phyloP scores from a whole-genome alignment of 2,888 invertebrate genomes.

The Cheilosia grossa region DNA sequence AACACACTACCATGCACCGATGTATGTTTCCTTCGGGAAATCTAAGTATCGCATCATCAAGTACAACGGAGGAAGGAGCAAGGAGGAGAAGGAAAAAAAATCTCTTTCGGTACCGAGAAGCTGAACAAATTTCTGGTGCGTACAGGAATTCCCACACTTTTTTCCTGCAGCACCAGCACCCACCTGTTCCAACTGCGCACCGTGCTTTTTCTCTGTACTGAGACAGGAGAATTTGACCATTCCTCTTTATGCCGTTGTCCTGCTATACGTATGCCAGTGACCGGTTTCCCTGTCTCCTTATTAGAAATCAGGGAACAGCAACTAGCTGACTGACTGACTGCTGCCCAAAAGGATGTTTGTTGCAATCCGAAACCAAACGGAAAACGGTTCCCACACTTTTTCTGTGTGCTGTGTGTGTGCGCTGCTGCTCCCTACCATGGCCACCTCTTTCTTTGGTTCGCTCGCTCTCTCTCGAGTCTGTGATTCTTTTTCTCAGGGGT shows the following conservation, averaged over 20 bases:
- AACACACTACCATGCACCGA: conserved; percentile 42
- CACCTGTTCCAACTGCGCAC: conserved; percentile 67
- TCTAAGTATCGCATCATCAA: conserved; percentile 53
- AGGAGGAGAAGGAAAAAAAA: conserved; percentile 19
- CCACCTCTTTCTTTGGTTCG: conserved; percentile 32
- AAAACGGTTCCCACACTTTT: conserved; percentile 71
- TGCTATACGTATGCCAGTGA: conserved; percentile 38
- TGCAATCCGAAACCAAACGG: conserved; percentile 71
- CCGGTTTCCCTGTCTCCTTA: conserved; percentile 73
- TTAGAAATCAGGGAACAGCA: conserved; percentile 64
- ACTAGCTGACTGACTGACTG: conserved; percentile 56
- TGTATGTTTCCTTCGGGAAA: conserved; percentile 68
- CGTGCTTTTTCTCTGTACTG: conserved; percentile 35
- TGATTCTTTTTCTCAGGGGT: conserved; percentile 51
- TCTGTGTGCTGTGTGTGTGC: conserved; percentile 20
- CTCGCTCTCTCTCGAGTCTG: conserved; percentile 28
- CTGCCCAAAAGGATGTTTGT: conserved; percentile 69
- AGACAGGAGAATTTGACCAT: conserved; percentile 16
- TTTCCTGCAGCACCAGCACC: conserved; percentile 49
- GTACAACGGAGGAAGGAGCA: background rate
- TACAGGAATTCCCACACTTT: conserved; percentile 75
- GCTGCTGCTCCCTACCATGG: conserved; percentile 1
- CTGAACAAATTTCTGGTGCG: conserved; percentile 28
- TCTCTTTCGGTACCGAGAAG: background rate
- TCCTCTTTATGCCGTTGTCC: conserved; percentile 60